These are phyloP conservation scores for Pantherophis alleghaniensis DNA, from an alignment of 2,797 vertebrate species.

Conservation along the genomic window DNA sequence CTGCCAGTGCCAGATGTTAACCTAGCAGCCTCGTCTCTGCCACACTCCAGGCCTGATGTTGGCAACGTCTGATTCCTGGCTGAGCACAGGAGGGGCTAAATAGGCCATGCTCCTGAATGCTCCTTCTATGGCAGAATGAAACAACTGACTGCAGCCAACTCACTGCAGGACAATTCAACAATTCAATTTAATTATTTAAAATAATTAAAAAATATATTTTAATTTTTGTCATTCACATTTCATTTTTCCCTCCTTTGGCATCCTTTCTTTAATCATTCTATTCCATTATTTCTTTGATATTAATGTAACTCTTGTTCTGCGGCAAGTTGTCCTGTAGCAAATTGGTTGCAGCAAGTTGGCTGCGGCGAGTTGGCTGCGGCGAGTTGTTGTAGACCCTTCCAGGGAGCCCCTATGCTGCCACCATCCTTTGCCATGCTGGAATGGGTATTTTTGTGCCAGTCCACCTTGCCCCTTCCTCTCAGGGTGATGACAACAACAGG, in stretches of 20 bases:
- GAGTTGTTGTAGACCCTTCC: not conserved
- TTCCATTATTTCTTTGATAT: not conserved
- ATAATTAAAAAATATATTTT: not conserved
- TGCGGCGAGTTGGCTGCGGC: fast-evolving
- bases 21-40: not conserved
- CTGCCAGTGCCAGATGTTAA: not conserved
- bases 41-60: not conserved
- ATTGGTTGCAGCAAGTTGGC: not conserved
- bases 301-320: not conserved
- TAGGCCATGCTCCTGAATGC: not conserved
- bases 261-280: not conserved
- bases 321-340: not conserved
- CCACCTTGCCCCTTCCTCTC: not conserved
- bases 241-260: not conserved
- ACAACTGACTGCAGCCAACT: fast-evolving
- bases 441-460: not conserved
- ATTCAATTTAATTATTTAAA: not conserved
- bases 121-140: not conserved
- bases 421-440: not conserved
- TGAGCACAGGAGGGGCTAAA: not conserved
- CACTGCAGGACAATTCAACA: not conserved
- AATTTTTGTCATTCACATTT: not conserved
- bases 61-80: not conserved
- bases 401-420: not conserved
- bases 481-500: not conserved